phyloP scores from a whole-genome alignment of 2,888 invertebrate genomes.

The Caenorhabditis sinica region DNA sequence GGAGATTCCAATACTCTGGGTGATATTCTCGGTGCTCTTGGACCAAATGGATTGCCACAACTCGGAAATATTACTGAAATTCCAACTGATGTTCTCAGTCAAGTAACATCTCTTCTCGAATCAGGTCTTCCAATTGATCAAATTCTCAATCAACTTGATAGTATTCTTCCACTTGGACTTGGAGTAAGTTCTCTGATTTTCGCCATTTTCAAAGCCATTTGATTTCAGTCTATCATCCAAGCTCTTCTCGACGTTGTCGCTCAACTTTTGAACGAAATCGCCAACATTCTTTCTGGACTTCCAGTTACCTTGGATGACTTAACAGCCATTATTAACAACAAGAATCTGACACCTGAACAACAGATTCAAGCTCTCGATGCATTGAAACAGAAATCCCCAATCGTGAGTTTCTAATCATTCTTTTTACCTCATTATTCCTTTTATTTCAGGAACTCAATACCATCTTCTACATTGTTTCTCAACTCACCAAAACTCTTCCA shows the following conservation, averaged over 20 bases:
- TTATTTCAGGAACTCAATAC: background rate
- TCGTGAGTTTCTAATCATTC: background rate
- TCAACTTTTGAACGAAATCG: background rate
- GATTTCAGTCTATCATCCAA: background rate
- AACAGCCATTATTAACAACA: background rate
- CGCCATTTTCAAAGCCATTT: too few species aligned
- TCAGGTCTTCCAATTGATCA: background rate
- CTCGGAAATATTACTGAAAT: background rate
- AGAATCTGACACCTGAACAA: background rate
- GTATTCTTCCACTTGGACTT: too few species aligned
- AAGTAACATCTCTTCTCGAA: background rate
- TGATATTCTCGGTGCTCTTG: too few species aligned
- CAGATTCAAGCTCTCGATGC: background rate
- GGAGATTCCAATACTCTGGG: too few species aligned
- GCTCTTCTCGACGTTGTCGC: background rate
- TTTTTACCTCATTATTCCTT: background rate
- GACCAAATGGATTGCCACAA: background rate
- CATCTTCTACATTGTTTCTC: background rate
- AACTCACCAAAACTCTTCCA: background rate
- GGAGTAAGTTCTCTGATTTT: background rate
- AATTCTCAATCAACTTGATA: background rate
- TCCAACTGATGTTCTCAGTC: background rate
- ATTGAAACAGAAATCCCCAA: background rate
- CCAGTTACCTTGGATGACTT: background rate
- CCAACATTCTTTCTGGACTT: background rate